A percentile compares a stretch with the other conserved stretches of the same genome.
Evolutionary conservation across 1,140 invertebrate genomes (phyloP).

Genomic region (Drosophila punjabiensis): DNA sequence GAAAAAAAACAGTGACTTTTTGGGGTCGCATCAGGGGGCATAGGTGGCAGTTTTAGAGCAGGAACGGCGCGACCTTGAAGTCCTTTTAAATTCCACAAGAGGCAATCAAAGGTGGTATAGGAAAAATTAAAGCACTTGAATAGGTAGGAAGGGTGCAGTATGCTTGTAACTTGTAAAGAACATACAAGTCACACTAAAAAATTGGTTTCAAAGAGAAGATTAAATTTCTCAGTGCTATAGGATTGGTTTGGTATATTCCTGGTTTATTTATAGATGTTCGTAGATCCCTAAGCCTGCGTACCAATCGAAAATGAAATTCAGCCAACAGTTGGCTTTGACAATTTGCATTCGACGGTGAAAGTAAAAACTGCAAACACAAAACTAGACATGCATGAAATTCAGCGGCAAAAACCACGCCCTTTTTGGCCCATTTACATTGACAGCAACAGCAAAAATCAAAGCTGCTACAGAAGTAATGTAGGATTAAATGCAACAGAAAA

Average conservation of each 20-base stretch:
- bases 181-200: not conserved
- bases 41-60: conserved; percentile 1
- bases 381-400: conserved; percentile 69
- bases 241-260: not conserved
- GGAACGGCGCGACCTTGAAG: not conserved
- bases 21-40: conserved; percentile 25
- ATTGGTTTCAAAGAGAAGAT: not conserved
- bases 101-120: not conserved
- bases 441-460: conserved; percentile 66
- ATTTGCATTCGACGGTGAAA: conserved; percentile 63
- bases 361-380: conserved; percentile 58
- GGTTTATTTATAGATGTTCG: not conserved
- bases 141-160: not conserved
- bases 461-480: conserved; percentile 73
- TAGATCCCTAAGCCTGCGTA: conserved; percentile 11
- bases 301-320: conserved; percentile 29
- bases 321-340: conserved; percentile 31
- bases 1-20: conserved; percentile 45
- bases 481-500: conserved; percentile 74
- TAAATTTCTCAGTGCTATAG: not conserved
- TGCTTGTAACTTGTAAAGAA: too few species aligned
- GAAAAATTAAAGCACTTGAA: not conserved
- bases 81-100: not conserved
- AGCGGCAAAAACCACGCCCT: conserved; percentile 48
- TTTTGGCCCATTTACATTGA: conserved; percentile 63